Evolutionary conservation across 2,113 vertebrate species (phyloP).

Genomic region (Cacatua alba): DNA sequence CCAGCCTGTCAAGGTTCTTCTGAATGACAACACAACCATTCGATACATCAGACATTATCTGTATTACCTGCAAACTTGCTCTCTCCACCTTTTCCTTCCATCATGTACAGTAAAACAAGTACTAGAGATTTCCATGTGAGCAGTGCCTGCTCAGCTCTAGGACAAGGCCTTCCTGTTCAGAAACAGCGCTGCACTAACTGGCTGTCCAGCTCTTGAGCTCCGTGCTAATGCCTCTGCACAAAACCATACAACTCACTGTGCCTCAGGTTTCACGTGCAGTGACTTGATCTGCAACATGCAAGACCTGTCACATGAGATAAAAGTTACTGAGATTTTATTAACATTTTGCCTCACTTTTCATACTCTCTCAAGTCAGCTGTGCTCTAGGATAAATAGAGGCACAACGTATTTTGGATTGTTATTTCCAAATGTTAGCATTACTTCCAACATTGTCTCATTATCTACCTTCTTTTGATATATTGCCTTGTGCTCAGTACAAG

Average conservation of each 20-base stretch:
- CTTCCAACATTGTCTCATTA: not conserved
- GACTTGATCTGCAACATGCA: not conserved
- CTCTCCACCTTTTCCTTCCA: not conserved
- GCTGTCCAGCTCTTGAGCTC: not conserved
- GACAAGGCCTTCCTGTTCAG: not conserved
- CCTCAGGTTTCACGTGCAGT: rapidly evolving
- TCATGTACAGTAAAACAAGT: not conserved
- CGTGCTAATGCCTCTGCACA: rapidly evolving
- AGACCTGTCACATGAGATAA: not conserved
- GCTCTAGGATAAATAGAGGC: not conserved
- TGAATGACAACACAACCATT: not conserved
- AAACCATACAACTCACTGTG: rapidly evolving
- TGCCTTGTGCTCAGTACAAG: not conserved
- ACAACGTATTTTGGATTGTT: not conserved
- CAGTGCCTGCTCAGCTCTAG: not conserved
- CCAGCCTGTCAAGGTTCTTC: not conserved
- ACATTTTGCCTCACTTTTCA: not conserved
- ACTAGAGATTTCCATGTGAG: not conserved
- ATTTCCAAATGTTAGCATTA: not conserved
- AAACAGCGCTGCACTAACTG: rapidly evolving
- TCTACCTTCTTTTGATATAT: not conserved
- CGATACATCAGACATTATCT: not conserved
- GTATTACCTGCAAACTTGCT: not conserved
- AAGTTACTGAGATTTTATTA: not conserved
- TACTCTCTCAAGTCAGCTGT: not conserved